A percentile compares a stretch with the other conserved stretches of the same genome.
These are phyloP conservation scores for Camponotus pennsylvanicus DNA, from an alignment of 1,140 invertebrate species.

Conservation along the genomic window DNA sequence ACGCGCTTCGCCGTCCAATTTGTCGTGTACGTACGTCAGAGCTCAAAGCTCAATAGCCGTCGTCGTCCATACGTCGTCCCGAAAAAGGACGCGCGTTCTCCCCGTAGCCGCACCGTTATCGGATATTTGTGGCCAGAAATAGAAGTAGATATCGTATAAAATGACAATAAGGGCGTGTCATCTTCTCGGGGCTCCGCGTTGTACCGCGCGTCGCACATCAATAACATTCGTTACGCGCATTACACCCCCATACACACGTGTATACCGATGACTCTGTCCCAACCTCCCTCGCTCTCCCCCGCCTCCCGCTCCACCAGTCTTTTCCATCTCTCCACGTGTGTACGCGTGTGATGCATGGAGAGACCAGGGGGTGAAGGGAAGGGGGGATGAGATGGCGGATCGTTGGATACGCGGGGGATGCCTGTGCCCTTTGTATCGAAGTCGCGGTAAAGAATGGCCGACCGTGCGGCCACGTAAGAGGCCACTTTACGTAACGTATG, in stretches of 20 bases:
- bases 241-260: slow-evolving; percentile 67
- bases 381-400: background rate
- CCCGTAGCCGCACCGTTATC: slow-evolving; percentile 73
- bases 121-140: slow-evolving; percentile 78
- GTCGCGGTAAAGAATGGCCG: slow-evolving; percentile 74
- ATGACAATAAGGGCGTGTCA: slow-evolving; percentile 78
- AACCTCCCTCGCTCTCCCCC: too few species aligned
- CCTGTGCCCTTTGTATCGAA: slow-evolving; percentile 47
- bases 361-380: background rate
- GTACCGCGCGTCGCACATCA: slow-evolving; percentile 75
- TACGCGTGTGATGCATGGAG: too few species aligned
- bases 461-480: slow-evolving; percentile 57
- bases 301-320: too few species aligned
- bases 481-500: slow-evolving; percentile 78
- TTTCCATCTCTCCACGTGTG: too few species aligned
- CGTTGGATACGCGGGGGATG: background rate
- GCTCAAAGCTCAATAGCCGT: slow-evolving; percentile 71
- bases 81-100: slow-evolving; percentile 66
- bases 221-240: slow-evolving; percentile 81
- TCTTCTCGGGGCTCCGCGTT: slow-evolving; percentile 41
- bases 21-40: slow-evolving; percentile 51
- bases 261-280: slow-evolving; percentile 9
- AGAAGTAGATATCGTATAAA: slow-evolving; percentile 77
- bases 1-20: slow-evolving; percentile 70
- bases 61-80: slow-evolving; percentile 61